A percentile compares a stretch with the other conserved stretches of the same genome.
These are phyloP conservation scores for Camponotus pennsylvanicus DNA, from an alignment of 1,140 invertebrate species.

Conservation along the genomic window DNA sequence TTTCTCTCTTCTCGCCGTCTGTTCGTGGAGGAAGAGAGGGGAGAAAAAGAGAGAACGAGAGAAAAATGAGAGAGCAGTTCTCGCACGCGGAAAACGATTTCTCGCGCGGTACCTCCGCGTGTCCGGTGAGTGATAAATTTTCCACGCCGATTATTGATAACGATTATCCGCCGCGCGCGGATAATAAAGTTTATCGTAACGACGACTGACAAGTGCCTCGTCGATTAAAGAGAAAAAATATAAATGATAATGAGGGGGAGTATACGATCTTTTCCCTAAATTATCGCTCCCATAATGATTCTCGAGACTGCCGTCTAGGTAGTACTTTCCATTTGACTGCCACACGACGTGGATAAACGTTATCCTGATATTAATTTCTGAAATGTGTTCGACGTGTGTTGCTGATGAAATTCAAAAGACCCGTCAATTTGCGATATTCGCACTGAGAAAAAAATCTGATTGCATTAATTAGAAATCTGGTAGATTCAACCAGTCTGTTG, in stretches of 20 bases:
- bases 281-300: slow-evolving; percentile 44
- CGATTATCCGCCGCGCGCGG: slow-evolving; percentile 60
- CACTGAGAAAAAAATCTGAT: neutral
- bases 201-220: slow-evolving; percentile 51
- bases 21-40: neutral
- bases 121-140: slow-evolving; percentile 65
- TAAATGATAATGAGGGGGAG: slow-evolving; percentile 11
- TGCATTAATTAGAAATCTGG: no score
- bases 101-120: slow-evolving; percentile 38
- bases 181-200: slow-evolving; percentile 66
- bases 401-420: neutral
- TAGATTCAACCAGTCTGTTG: no score
- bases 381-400: slow-evolving; percentile 23
- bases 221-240: slow-evolving; percentile 14
- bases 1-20: neutral
- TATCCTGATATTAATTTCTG: slow-evolving; percentile 13
- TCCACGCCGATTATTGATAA: slow-evolving; percentile 70
- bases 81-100: slow-evolving; percentile 68
- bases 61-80: slow-evolving; percentile 1
- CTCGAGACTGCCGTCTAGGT: neutral
- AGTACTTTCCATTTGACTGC: neutral
- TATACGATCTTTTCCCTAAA: slow-evolving; percentile 32
- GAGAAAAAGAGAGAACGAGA: slow-evolving; percentile 14
- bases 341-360: neutral
- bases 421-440: neutral